phyloP scores from a whole-genome alignment of 2,797 vertebrate species.

The Arnoldichthys spilopterus region DNA sequence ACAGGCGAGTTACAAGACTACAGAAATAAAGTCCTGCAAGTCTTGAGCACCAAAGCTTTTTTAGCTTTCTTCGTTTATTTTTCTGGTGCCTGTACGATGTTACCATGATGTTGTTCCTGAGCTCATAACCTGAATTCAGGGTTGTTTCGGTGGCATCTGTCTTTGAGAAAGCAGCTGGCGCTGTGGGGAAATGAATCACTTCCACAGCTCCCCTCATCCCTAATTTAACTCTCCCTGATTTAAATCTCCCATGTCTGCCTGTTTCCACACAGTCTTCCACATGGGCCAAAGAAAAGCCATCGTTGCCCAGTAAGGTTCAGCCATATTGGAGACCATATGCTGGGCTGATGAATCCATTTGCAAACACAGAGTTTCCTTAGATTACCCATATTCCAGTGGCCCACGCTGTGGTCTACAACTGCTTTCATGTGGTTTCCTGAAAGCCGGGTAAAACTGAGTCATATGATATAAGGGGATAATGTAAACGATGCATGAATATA shows the following conservation, averaged over 20 bases:
- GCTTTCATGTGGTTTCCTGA: conserved; percentile 24
- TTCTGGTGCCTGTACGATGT: background rate
- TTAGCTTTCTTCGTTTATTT: too few relatives aligned
- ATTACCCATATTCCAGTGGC: conserved; percentile 24
- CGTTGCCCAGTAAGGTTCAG: background rate
- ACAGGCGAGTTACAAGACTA: too few relatives aligned
- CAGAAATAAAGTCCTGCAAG: too few relatives aligned
- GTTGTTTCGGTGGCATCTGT: background rate
- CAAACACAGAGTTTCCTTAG: conserved; percentile 25
- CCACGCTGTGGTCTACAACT: conserved; percentile 11
- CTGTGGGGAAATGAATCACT: conserved; percentile 66
- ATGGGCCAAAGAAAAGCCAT: conserved; percentile 41
- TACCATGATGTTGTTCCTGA: conserved; percentile 20
- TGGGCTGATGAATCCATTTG: conserved; percentile 5
- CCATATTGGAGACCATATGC: conserved; percentile 3
- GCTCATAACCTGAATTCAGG: background rate
- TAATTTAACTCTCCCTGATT: conserved; percentile 37
- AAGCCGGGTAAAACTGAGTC: conserved; percentile 22
- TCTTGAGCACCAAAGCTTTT: too few relatives aligned
- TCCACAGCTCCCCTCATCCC: conserved; percentile 60
- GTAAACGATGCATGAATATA: conserved; percentile 22
- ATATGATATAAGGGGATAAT: conserved; percentile 36
- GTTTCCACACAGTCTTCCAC: conserved; percentile 28
- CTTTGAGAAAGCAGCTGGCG: background rate
- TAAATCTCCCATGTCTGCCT: conserved; percentile 33